Percentiles rank a stretch among this genome's conserved stretches.
These are phyloP conservation scores for Gryllus longicercus DNA, from an alignment of 2,888 invertebrate species.

Conservation along the genomic window DNA sequence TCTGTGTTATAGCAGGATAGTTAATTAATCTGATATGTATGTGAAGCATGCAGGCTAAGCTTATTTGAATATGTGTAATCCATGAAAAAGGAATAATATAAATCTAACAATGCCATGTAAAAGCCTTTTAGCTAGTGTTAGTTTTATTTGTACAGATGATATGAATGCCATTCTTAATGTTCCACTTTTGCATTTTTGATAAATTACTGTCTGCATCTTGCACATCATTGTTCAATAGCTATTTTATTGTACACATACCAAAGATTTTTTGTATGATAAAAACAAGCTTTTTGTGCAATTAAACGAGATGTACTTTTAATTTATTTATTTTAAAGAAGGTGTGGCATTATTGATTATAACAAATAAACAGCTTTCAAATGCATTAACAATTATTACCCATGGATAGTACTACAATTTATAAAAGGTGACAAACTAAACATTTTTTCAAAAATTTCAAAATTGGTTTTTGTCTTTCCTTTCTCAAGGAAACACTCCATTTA, in stretches of 20 bases:
- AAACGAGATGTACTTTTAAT: neutral
- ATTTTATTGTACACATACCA: slow-evolving; percentile 36
- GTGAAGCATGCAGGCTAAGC: neutral
- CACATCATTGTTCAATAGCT: slow-evolving; percentile 23
- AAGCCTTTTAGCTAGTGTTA: neutral
- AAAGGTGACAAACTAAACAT: too few relatives aligned
- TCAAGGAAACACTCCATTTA: too few relatives aligned
- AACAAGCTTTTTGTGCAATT: slow-evolving; percentile 28
- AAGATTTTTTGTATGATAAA: slow-evolving; percentile 35
- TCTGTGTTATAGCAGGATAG: neutral
- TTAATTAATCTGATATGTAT: neutral
- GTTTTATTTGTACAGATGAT: neutral
- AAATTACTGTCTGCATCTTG: slow-evolving; percentile 24
- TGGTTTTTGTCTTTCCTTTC: too few relatives aligned
- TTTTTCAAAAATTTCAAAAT: too few relatives aligned
- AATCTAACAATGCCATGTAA: neutral
- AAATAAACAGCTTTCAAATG: neutral
- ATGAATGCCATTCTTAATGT: neutral
- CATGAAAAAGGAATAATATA: neutral
- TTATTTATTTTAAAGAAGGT: neutral
- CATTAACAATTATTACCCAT: too few relatives aligned
- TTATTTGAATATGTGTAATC: too few relatives aligned
- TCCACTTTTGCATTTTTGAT: slow-evolving; percentile 18
- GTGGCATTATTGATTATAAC: neutral
- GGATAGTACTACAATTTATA: too few relatives aligned